Evolutionary conservation across 2,797 vertebrate species (phyloP).

Genomic region (Phalanger gymnotis): DNA sequence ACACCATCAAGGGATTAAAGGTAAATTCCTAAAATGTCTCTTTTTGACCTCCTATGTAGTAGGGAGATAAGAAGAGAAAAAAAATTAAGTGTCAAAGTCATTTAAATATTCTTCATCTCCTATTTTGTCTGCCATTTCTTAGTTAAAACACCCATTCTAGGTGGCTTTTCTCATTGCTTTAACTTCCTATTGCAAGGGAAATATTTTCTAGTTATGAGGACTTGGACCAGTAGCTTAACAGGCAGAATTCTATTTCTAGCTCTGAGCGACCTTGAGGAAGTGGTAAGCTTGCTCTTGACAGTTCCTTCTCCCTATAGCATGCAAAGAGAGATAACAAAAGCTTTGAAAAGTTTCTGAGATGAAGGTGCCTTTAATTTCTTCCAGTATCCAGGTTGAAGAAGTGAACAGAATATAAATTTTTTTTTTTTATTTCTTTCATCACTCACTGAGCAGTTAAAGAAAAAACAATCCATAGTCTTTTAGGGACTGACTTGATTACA

Average conservation of each 20-base stretch:
- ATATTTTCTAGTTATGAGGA: conserved; percentile 26
- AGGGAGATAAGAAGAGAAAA: neutral
- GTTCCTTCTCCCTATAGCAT: conserved; percentile 22
- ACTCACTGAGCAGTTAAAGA: neutral
- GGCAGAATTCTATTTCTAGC: conserved; percentile 62
- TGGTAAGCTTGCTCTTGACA: conserved; percentile 33
- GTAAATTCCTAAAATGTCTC: neutral
- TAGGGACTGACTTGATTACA: no score
- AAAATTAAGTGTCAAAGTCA: neutral
- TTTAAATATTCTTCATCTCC: neutral
- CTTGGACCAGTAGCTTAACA: neutral
- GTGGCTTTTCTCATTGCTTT: neutral
- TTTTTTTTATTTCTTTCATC: neutral
- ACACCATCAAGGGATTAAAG: neutral
- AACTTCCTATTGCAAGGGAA: conserved; percentile 54
- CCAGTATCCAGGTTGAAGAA: neutral
- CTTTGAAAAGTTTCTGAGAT: neutral
- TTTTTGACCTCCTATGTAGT: neutral
- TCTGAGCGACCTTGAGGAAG: conserved; percentile 68
- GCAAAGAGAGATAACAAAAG: conserved; percentile 29
- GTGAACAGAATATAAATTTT: neutral
- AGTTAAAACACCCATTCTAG: neutral
- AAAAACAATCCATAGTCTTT: neutral
- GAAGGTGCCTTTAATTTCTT: conserved; percentile 8
- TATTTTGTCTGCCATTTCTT: conserved; percentile 16